Percentiles rank a stretch among this genome's conserved stretches.
phyloP scores from a whole-genome alignment of 2,888 invertebrate species.

The Tortrix viridana region DNA sequence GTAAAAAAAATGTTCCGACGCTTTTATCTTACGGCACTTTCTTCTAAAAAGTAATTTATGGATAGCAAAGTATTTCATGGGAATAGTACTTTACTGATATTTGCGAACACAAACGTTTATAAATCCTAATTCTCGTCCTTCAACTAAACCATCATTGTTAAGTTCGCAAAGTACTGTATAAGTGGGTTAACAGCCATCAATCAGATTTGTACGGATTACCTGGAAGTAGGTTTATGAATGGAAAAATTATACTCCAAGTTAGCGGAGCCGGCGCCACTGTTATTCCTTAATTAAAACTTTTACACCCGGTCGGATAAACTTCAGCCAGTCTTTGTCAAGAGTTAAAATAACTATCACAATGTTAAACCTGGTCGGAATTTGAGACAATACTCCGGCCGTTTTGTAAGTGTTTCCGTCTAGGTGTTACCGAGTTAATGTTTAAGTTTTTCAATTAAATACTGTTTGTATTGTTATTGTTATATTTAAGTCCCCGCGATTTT shows the following conservation, averaged over 20 bases:
- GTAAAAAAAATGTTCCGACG: no score
- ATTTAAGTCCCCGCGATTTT: no score
- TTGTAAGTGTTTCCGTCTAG: background rate
- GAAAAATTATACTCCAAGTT: slow-evolving; percentile 30
- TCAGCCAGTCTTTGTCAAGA: slow-evolving; percentile 24
- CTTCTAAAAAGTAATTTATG: no score
- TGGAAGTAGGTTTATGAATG: slow-evolving; percentile 33
- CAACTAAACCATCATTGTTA: slow-evolving; percentile 1
- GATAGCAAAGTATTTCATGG: no score
- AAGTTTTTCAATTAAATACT: no score
- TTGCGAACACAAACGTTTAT: no score
- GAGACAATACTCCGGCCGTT: background rate
- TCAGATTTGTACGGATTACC: slow-evolving; percentile 36
- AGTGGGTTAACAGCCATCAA: slow-evolving; percentile 36
- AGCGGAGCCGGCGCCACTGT: slow-evolving; percentile 22
- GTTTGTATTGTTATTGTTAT: no score
- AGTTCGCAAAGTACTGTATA: slow-evolving; percentile 17
- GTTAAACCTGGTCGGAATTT: slow-evolving; percentile 25
- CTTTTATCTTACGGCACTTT: no score
- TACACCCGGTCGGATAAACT: slow-evolving; percentile 22
- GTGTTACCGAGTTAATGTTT: background rate
- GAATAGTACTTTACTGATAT: no score
- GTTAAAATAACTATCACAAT: slow-evolving; percentile 33
- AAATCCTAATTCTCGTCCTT: background rate
- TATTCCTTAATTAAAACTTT: slow-evolving; percentile 39